Percentiles rank a stretch among this genome's conserved stretches.
Evolutionary conservation across 2,888 invertebrate genomes (phyloP).

Genomic region (Bedellia somnulentella): DNA sequence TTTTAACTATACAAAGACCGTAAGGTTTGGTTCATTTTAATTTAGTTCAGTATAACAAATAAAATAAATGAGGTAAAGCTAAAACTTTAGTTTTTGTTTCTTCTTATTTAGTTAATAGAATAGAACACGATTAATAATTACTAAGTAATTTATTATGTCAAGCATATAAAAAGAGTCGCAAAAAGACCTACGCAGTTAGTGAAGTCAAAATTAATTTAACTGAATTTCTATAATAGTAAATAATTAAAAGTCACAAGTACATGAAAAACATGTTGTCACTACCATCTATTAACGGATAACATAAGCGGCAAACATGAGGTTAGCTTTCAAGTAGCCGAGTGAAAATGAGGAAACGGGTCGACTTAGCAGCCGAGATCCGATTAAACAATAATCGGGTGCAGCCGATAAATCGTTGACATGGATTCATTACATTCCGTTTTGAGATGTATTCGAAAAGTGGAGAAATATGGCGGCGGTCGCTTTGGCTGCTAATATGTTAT

Average conservation of each 20-base stretch:
- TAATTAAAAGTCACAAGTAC: slow-evolving; percentile 1
- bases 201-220: slow-evolving; percentile 2
- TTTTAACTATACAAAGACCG: too few species aligned
- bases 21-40: too few species aligned
- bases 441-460: slow-evolving; percentile 29
- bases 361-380: slow-evolving; percentile 32
- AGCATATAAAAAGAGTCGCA: too few species aligned
- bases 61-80: too few species aligned
- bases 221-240: slow-evolving; percentile 3
- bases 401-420: slow-evolving; percentile 47
- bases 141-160: too few species aligned
- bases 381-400: slow-evolving; percentile 40
- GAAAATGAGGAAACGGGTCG: slow-evolving; percentile 6
- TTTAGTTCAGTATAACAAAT: too few species aligned
- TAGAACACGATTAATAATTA: too few species aligned
- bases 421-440: slow-evolving; percentile 48
- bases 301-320: too few species aligned
- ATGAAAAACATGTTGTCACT: slow-evolving; percentile 2
- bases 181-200: too few species aligned
- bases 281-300: slow-evolving; percentile 3
- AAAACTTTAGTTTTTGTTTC: too few species aligned
- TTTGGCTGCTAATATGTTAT: slow-evolving; percentile 51
- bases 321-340: neutral
- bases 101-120: too few species aligned
- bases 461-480: slow-evolving; percentile 46